A percentile compares a stretch with the other conserved stretches of the same genome.
These are phyloP conservation scores for Ceyx melanurus DNA, from an alignment of 2,113 vertebrate genomes.

Conservation along the genomic window DNA sequence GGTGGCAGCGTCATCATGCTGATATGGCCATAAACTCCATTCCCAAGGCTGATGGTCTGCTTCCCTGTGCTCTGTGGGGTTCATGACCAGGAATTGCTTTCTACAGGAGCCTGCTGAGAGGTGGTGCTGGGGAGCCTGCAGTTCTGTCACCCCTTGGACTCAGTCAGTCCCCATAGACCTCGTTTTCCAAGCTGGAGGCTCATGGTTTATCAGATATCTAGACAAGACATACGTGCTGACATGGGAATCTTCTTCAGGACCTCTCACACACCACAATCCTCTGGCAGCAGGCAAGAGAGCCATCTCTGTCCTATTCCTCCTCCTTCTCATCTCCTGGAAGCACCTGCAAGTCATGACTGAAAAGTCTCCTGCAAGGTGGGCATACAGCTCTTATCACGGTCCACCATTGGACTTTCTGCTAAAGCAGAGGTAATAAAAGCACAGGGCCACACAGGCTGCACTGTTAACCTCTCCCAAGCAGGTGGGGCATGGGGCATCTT, in stretches of 20 bases:
- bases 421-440: background rate
- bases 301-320: background rate
- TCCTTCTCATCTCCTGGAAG: background rate
- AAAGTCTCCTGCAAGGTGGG: background rate
- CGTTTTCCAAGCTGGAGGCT: rapidly evolving
- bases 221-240: background rate
- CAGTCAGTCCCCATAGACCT: background rate
- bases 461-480: background rate
- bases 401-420: background rate
- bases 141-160: rapidly evolving
- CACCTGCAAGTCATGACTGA: rapidly evolving
- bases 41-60: background rate
- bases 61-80: background rate
- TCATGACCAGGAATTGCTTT: background rate
- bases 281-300: rapidly evolving
- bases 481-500: background rate
- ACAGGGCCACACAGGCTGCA: background rate
- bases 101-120: background rate
- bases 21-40: background rate
- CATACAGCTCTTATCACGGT: rapidly evolving
- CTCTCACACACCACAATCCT: background rate
- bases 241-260: background rate
- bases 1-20: background rate
- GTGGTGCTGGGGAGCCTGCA: background rate
- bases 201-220: background rate